phyloP scores from a whole-genome alignment of 2,113 vertebrate genomes.

The Cervus canadensis region DNA sequence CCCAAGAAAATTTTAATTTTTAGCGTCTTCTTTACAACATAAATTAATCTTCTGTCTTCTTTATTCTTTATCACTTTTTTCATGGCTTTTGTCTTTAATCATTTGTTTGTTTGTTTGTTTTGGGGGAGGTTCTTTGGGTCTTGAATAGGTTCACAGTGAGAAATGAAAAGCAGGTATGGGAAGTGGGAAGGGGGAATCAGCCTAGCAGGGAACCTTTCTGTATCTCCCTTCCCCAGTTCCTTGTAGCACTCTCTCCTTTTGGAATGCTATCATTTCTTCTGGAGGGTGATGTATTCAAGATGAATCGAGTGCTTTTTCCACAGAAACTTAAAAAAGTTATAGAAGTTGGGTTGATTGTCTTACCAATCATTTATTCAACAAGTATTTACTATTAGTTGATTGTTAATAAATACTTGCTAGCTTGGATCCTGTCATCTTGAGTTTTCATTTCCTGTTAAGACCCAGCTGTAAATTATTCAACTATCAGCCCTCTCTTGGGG shows the following conservation, averaged over 20 bases:
- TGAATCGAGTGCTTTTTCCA: not conserved
- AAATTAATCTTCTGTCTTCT: not conserved
- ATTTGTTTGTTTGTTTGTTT: not conserved
- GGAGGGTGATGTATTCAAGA: not conserved
- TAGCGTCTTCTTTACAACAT: not conserved
- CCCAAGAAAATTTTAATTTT: not conserved
- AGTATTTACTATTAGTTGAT: not conserved
- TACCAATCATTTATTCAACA: not conserved
- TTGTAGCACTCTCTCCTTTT: not conserved
- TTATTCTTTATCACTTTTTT: not conserved
- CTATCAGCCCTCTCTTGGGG: not conserved
- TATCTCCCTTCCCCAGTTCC: not conserved
- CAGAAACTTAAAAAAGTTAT: not conserved
- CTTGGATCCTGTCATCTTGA: not conserved
- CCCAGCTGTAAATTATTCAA: not conserved
- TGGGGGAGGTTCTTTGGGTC: not conserved
- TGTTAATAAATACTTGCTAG: not conserved
- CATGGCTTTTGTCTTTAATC: not conserved
- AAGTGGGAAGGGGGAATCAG: not conserved
- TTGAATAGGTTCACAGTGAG: not conserved
- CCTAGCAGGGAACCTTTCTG: not conserved
- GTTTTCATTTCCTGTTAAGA: not conserved
- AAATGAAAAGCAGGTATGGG: not conserved
- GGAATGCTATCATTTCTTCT: conserved; percentile 2
- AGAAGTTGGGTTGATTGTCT: not conserved